Evolutionary conservation across 1,140 invertebrate species (phyloP), one percentile per base, ranked within the genome.

Genomic region (Tigriopus japonicus): DNA sequence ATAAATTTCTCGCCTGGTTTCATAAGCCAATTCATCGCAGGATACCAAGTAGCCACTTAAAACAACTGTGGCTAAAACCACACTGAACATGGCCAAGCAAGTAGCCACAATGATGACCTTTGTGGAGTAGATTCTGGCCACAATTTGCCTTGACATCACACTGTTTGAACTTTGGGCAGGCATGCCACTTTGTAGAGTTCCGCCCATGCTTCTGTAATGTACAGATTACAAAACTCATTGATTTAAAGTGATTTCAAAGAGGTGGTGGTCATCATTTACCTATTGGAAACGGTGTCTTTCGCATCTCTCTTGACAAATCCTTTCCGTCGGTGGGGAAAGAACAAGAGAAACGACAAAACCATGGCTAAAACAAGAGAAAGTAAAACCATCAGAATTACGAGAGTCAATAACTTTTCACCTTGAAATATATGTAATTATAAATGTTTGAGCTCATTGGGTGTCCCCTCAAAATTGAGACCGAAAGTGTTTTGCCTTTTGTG

Each of bases 21-120:
- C 58, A 42, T 60, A 58, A 49, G 49, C 42, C 13, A 60, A 23
- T 15, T 60, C 58, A 23, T 58, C 42, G 42, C 55, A 58, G 35
- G 55, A 41, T 6, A 41, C 42, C 28, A 58, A 23, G 15, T 58
- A 58, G 1, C 55, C 52, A 6, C 21, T 41, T 10, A 58, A n/a
- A 41, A 23, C 35, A 1, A 58, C 55, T 2, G 41, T 17, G 17
- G 21, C 40, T 5, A 42, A 28, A 40, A 58, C 15, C 28, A 58
- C 21, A 19, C 28, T 41, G 42, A 58, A 58, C 13, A 58, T 35
- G n/a, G 40, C 23, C 17, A 42, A 19, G 15, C 35, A 58, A n/a
- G 42, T 17, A 6, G 55, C 41, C 23, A 58, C 35, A n/a, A 23
- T 24, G 40, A 58, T 41, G 35, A 41, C 41, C 15, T 35, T 35